These are phyloP conservation scores for Furcifer pardalis DNA, from an alignment of 2,797 vertebrate genomes.

Conservation along the genomic window DNA sequence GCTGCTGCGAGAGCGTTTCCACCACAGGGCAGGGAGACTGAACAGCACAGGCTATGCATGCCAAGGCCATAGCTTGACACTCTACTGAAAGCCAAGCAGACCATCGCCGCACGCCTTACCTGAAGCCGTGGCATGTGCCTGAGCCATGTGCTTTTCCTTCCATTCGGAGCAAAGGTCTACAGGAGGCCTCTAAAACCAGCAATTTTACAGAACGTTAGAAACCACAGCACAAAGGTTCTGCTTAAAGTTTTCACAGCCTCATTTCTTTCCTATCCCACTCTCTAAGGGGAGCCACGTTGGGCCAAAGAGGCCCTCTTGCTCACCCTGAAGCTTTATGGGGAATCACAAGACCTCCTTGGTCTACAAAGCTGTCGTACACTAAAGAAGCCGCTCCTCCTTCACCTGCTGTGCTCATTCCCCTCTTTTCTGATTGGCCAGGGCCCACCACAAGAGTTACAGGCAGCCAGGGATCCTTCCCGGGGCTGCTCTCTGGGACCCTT, in stretches of 20 bases:
- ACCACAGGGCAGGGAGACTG: no score
- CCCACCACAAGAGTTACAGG: no score
- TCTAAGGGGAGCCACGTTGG: no score
- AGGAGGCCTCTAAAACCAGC: background rate
- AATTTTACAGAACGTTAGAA: rapidly evolving
- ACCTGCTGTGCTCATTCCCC: no score
- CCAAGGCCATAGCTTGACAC: no score
- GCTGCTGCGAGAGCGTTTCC: no score
- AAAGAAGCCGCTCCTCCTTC: background rate
- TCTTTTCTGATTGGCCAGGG: no score
- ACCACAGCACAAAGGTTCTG: background rate
- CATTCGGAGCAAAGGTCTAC: background rate
- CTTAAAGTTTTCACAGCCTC: background rate
- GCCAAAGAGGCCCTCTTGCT: no score
- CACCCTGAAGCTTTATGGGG: no score
- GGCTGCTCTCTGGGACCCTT: no score
- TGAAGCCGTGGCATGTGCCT: rapidly evolving
- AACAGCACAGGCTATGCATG: background rate
- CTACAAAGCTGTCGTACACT: background rate
- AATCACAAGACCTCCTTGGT: background rate
- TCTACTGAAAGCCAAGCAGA: background rate
- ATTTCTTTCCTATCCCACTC: no score
- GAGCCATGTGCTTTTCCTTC: rapidly evolving
- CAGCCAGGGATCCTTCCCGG: no score
- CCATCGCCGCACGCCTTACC: background rate